Conservation (phyloP, 2,888 invertebrate species). For the Tinea pellionella region DNA sequence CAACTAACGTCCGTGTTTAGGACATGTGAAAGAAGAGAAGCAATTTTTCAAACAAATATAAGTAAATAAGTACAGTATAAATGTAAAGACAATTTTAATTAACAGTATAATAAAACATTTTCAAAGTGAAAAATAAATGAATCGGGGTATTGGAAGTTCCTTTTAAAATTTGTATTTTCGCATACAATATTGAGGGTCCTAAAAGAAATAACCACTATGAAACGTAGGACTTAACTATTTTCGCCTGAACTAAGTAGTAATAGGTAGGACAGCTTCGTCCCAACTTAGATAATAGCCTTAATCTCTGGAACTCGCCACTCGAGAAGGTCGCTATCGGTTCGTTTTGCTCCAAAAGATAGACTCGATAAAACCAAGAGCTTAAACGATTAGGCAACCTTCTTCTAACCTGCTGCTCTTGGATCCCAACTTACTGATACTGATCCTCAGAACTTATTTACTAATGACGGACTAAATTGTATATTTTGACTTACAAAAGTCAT, state of each 20-base stretch:
- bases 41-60: no score
- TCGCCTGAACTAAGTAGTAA: not conserved
- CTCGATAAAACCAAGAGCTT: slow-evolving; percentile 41
- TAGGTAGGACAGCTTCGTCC: slow-evolving; percentile 5
- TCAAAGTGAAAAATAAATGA: no score
- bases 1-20: no score
- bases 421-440: slow-evolving; percentile 7
- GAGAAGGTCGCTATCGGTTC: slow-evolving; percentile 20
- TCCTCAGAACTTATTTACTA: slow-evolving; percentile 1
- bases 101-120: no score
- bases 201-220: not conserved
- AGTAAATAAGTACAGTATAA: no score
- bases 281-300: slow-evolving; percentile 44
- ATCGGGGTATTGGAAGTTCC: no score
- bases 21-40: no score
- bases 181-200: no score
- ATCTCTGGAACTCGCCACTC: slow-evolving; percentile 41
- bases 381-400: slow-evolving; percentile 45
- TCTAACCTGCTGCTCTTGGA: slow-evolving; percentile 16
- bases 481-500: not conserved
- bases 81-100: no score
- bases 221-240: not conserved
- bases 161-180: no score
- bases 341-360: slow-evolving; percentile 40
- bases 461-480: not conserved